Base-by-base conservation (phyloP, 53 echinoderm and acorn worm species). In the Crossaster papposus region DNA sequence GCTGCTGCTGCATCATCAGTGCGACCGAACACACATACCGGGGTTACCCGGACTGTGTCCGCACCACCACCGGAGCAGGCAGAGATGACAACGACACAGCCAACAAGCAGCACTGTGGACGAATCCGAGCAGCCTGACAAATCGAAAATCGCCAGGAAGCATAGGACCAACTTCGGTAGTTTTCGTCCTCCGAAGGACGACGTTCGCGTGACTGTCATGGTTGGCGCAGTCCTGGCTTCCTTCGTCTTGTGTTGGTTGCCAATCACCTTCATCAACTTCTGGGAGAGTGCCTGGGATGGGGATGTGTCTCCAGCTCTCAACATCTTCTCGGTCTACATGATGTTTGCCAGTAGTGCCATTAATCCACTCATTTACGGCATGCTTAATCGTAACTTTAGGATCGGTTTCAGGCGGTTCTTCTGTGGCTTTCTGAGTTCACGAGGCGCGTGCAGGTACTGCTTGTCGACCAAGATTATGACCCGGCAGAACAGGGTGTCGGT, bases 201-300 rank as follows among this genome's bases (percentile, higher is more conserved):
- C 63, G 68, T 95, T 20, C 90, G 93, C 20, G 91, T 96, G 30
- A 96, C 95, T 3, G 70, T 88, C 62, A 96, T 95, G 93, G 95
- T 96, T 1, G 92, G 93, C 32, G 81, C 93, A 13, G 95, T 96
- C 62, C 63, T 96, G 18, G 36, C 93, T 18, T 95, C 96, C 26
- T 96, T 96, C 87, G 79, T 96, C 13, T 75, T 96, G 13, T 96
- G 96, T 83, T 96, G 96, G 96, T 92, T 95, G 30, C 96, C 96
- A 23, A 92, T 96, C 9, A 92, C 95, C 50, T 87, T 95, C 63
- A 92, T 96, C 79, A 96, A 95, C 64, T 91, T 96, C 79, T 88
- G 94, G 24, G 96, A 95, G 89, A 91, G 80, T 22, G 90, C 90
- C 31, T 88, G 92, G 72, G 81, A 84, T 37, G 79, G 81, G 18